These are phyloP conservation scores for Scaptomyza hsui DNA, from an alignment of 1,140 invertebrate species.

Conservation along the genomic window DNA sequence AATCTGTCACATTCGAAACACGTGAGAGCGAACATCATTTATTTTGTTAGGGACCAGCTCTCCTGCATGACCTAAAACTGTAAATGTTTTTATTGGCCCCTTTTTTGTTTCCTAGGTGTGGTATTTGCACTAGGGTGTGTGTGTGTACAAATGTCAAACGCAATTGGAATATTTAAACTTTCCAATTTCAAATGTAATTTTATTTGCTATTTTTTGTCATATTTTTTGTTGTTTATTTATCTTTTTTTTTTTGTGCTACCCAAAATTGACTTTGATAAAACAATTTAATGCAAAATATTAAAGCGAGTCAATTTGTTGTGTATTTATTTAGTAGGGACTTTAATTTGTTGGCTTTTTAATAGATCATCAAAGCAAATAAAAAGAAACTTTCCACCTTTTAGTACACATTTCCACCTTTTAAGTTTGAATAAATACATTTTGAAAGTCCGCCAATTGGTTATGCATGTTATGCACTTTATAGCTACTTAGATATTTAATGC, in stretches of 20 bases:
- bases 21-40: slow-evolving; percentile 72
- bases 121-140: slow-evolving; percentile 20
- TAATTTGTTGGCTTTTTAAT: slow-evolving; percentile 22
- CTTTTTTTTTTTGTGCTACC: slow-evolving; percentile 22
- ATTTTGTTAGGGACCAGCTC: slow-evolving; percentile 47
- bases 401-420: too few relatives aligned
- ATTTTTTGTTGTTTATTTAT: slow-evolving; percentile 12
- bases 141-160: slow-evolving; percentile 56
- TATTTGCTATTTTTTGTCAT: slow-evolving; percentile 35
- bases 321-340: slow-evolving; percentile 13
- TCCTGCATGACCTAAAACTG: slow-evolving; percentile 24
- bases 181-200: slow-evolving; percentile 69
- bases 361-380: background rate
- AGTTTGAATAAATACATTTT: too few relatives aligned
- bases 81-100: slow-evolving; percentile 69
- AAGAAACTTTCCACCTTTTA: too few relatives aligned
- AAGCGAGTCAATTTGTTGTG: slow-evolving; percentile 39
- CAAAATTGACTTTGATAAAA: slow-evolving; percentile 65
- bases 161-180: slow-evolving; percentile 74
- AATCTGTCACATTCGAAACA: slow-evolving; percentile 80
- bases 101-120: slow-evolving; percentile 42
- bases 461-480: background rate
- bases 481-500: background rate
- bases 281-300: slow-evolving; percentile 55
- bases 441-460: background rate